These are phyloP conservation scores for Patella caerulea DNA, from an alignment of 2,888 invertebrate genomes.

Conservation along the genomic window DNA sequence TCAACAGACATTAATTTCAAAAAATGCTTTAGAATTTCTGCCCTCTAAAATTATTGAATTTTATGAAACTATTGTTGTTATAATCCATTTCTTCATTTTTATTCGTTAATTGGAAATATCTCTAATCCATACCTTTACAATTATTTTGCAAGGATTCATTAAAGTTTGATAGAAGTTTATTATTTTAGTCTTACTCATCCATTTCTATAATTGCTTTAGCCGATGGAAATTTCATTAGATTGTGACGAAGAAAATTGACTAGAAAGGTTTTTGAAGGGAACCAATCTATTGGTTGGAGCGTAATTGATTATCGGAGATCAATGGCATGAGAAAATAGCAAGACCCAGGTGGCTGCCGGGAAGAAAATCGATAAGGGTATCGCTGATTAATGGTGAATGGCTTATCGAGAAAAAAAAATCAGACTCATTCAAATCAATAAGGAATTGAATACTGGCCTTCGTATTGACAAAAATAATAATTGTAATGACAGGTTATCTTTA, in stretches of 20 bases:
- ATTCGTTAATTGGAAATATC: constrained; percentile 6
- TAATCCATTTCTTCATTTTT: not conserved
- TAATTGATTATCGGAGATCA: constrained; percentile 1
- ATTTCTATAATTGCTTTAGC: not conserved
- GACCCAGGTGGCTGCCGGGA: constrained; percentile 4
- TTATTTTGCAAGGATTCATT: constrained; percentile 1
- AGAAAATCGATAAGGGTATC: constrained; percentile 7
- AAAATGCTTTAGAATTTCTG: not conserved
- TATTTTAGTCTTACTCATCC: constrained; percentile 2
- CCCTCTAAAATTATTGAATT: constrained; percentile 3
- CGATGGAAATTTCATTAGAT: constrained; percentile 3
- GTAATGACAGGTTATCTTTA: constrained; percentile 7
- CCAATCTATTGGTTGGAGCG: constrained; percentile 3
- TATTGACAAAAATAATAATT: constrained; percentile 13
- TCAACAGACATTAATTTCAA: no score
- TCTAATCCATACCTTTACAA: not conserved
- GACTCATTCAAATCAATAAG: constrained; percentile 6
- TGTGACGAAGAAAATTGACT: not conserved
- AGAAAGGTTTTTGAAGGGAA: not conserved
- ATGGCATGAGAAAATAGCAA: constrained; percentile 4
- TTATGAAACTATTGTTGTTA: not conserved
- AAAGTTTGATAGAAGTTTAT: constrained; percentile 3
- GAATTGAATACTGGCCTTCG: constrained; percentile 7
- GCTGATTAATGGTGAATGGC: constrained; percentile 10
- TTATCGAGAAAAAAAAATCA: constrained; percentile 9